Percentiles rank a stretch among this genome's conserved stretches.
These are phyloP conservation scores for Heliconius melpomene DNA, from an alignment of 1,140 invertebrate species.

Conservation along the genomic window DNA sequence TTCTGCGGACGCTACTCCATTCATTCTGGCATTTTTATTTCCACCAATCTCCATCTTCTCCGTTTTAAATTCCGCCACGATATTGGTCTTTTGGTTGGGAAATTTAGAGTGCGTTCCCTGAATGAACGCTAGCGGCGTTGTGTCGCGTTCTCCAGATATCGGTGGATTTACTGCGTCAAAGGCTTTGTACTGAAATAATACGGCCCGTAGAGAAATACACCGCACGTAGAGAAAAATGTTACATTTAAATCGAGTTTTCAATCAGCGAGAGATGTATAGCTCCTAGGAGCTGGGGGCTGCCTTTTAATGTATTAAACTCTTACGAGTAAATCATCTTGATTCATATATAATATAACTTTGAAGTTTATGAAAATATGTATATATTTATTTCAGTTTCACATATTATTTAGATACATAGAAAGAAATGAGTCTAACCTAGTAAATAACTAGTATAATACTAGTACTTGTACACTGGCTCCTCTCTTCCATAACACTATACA, in stretches of 20 bases:
- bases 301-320: background rate
- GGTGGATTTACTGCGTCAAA: conserved; percentile 68
- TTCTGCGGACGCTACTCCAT: conserved; percentile 30
- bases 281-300: background rate
- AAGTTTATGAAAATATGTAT: too few species aligned
- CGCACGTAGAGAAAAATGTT: conserved; percentile 70
- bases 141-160: conserved; percentile 68
- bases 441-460: too few species aligned
- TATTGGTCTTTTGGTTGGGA: conserved; percentile 56
- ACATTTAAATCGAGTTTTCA: conserved; percentile 63
- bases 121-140: conserved; percentile 55
- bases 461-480: too few species aligned
- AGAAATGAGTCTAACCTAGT: too few species aligned
- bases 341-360: too few species aligned
- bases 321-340: background rate
- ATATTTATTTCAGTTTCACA: too few species aligned
- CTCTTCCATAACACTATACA: too few species aligned
- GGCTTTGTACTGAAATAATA: conserved; percentile 74
- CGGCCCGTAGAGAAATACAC: conserved; percentile 72
- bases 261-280: background rate
- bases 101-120: conserved; percentile 65
- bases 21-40: conserved; percentile 50
- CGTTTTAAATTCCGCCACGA: conserved; percentile 51
- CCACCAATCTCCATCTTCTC: conserved; percentile 30
- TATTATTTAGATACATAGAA: too few species aligned